phyloP scores from a whole-genome alignment of 2,888 invertebrate genomes.

The Apomyelois bistriatella region DNA sequence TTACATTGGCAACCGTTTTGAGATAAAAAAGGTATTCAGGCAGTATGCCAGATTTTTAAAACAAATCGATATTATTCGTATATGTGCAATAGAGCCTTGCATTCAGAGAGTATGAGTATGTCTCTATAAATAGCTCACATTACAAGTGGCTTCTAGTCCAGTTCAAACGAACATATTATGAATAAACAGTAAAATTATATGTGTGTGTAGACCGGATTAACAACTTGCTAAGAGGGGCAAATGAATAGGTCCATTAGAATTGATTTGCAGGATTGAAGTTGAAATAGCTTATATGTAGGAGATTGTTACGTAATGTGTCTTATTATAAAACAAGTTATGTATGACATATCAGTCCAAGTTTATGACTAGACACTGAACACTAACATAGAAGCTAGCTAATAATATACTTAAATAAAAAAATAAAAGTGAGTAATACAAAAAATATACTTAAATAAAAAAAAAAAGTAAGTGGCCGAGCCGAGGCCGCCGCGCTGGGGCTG shows the following conservation, averaged over 20 bases:
- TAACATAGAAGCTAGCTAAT: no score
- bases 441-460: no score
- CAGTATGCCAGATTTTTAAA: no score
- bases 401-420: no score
- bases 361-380: no score
- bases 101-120: background rate
- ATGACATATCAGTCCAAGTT: no score
- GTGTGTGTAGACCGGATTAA: conserved; percentile 6
- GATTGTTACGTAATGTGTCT: background rate
- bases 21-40: no score
- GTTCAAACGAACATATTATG: background rate
- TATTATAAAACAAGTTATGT: background rate
- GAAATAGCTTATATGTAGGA: background rate
- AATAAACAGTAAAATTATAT: background rate
- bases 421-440: no score
- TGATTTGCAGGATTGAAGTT: background rate
- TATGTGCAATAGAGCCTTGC: background rate
- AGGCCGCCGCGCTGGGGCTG: no score
- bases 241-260: conserved; percentile 4
- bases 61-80: no score
- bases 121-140: background rate
- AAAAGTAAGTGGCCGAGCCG: no score
- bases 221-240: conserved; percentile 1
- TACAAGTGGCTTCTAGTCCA: background rate
- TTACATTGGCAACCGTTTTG: no score